Percentiles rank a stretch among this genome's conserved stretches.
Conservation (phyloP, 2,113 vertebrate species). For the Rhegmatorhina hoffmannsi region DNA sequence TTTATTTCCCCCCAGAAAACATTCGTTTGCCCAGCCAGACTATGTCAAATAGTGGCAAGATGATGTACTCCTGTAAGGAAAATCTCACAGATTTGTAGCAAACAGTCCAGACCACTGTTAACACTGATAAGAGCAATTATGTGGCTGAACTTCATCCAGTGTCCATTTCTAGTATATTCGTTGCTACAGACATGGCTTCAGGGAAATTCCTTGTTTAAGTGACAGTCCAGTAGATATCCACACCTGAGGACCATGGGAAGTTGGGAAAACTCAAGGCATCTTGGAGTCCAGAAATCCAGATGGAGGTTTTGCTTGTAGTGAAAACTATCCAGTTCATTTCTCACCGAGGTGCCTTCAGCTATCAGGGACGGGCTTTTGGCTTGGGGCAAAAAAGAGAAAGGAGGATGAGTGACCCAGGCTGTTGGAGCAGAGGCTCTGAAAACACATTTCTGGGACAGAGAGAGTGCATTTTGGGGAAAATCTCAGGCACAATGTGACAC, state of each 20-base stretch:
- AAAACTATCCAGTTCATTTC: conserved; percentile 78
- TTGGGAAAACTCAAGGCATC: conserved; percentile 92
- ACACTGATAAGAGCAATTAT: conserved; percentile 78
- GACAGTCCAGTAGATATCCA: conserved; percentile 86
- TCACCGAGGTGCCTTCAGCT: conserved; percentile 79
- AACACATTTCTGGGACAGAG: background rate
- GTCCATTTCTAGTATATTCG: conserved; percentile 70
- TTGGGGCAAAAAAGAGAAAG: conserved; percentile 68
- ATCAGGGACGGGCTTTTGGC: conserved; percentile 98
- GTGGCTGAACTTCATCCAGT: conserved; percentile 77
- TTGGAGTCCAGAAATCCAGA: conserved; percentile 87
- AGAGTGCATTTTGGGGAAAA: background rate
- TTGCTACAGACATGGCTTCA: conserved; percentile 88
- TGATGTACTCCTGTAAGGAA: conserved; percentile 71
- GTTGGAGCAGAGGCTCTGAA: background rate
- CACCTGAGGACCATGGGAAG: conserved; percentile 96
- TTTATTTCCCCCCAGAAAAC: conserved; percentile 66
- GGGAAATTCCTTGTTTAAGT: conserved; percentile 83
- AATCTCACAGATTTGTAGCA: conserved; percentile 78
- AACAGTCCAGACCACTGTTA: conserved; percentile 79
- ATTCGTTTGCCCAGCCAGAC: conserved; percentile 70
- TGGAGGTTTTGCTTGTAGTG: conserved; percentile 81
- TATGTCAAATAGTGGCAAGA: conserved; percentile 72
- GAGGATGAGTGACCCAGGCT: background rate
- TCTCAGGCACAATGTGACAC: background rate